Conservation (phyloP, 2,888 invertebrate species). For the Sclerodermus sp. region DNA sequence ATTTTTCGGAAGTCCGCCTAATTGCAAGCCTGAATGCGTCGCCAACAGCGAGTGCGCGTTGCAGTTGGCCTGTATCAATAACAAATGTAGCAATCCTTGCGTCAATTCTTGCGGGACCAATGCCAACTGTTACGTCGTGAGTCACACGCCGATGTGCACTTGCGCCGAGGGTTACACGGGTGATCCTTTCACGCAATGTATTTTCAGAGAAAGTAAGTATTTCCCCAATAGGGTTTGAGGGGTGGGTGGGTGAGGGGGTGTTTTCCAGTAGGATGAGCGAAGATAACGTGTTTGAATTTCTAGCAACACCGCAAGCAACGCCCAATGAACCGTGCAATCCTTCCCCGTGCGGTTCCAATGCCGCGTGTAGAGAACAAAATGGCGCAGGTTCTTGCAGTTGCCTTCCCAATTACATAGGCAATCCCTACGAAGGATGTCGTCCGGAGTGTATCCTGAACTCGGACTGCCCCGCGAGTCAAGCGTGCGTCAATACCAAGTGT, state of each 20-base stretch:
- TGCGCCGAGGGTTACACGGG: slow-evolving; percentile 54
- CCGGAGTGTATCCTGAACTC: slow-evolving; percentile 61
- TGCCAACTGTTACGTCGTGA: slow-evolving; percentile 45
- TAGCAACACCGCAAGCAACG: not conserved
- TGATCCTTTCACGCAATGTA: slow-evolving; percentile 45
- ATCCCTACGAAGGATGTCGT: slow-evolving; percentile 57
- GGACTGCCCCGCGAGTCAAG: slow-evolving; percentile 59
- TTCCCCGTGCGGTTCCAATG: slow-evolving; percentile 76
- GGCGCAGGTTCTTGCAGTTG: slow-evolving; percentile 62
- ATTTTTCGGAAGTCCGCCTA: slow-evolving; percentile 59
- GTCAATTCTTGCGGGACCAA: slow-evolving; percentile 47
- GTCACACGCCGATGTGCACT: slow-evolving; percentile 53
- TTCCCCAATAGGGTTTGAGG: too few relatives aligned
- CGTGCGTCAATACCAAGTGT: slow-evolving; percentile 69
- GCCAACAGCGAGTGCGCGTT: slow-evolving; percentile 57
- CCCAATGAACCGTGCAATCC: slow-evolving; percentile 64
- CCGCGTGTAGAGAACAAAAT: slow-evolving; percentile 65
- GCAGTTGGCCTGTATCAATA: slow-evolving; percentile 52
- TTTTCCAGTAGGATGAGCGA: not conserved
- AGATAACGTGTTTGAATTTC: not conserved
- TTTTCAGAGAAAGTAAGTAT: slow-evolving; percentile 33
- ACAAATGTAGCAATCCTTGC: slow-evolving; percentile 52
- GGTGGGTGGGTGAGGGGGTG: too few relatives aligned
- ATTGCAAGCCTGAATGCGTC: slow-evolving; percentile 58
- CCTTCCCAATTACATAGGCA: slow-evolving; percentile 58